Evolutionary conservation across 2,113 vertebrate species (phyloP).

Genomic region (Phaethon lepturus): DNA sequence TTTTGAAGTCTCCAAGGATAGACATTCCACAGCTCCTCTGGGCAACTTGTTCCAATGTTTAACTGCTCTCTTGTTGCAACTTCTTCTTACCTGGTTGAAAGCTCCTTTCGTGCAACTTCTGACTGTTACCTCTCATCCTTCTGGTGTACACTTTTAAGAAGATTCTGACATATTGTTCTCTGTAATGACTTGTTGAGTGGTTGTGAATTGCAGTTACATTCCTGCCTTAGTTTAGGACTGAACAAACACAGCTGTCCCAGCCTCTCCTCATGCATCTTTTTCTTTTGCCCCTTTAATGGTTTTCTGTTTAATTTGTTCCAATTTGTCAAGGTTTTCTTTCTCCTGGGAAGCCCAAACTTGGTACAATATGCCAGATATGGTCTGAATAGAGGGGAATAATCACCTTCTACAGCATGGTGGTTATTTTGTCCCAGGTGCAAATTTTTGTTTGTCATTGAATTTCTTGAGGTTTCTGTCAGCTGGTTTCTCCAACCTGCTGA

Average conservation of each 20-base stretch:
- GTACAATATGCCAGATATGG: not conserved
- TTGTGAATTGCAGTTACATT: not conserved
- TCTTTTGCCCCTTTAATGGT: not conserved
- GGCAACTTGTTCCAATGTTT: not conserved
- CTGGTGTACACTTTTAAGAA: not conserved
- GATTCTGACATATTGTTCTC: not conserved
- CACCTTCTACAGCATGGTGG: fast-evolving
- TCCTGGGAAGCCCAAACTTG: not conserved
- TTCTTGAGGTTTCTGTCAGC: not conserved
- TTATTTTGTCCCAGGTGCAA: not conserved
- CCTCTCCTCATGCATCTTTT: not conserved
- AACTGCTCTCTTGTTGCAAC: not conserved
- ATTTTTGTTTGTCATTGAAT: not conserved
- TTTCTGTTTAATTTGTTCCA: not conserved
- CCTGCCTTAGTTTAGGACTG: not conserved
- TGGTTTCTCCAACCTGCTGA: not conserved
- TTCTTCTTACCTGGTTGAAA: not conserved
- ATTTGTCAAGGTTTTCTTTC: not conserved
- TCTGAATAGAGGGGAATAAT: not conserved
- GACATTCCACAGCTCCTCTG: not conserved
- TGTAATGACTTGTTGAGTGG: not conserved
- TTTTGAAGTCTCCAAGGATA: not conserved
- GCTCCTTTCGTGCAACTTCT: not conserved
- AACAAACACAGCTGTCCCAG: not conserved
- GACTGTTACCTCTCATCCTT: not conserved